Percentiles rank a stretch among this genome's conserved stretches.
Evolutionary conservation across 2,797 vertebrate species (phyloP).

Genomic region (Natrix natrix): DNA sequence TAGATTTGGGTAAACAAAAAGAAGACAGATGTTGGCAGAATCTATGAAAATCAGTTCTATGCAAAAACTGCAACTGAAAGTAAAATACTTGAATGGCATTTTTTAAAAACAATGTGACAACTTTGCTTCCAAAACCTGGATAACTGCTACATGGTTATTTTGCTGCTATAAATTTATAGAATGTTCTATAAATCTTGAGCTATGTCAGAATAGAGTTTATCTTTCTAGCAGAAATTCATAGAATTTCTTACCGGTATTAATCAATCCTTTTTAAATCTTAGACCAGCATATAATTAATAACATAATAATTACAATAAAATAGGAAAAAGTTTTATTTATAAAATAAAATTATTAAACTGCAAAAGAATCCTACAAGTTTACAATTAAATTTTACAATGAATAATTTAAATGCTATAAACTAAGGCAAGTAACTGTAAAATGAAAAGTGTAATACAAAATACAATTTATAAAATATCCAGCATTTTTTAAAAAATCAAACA

Average conservation of each 20-base stretch:
- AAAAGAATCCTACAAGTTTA: neutral
- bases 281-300: neutral
- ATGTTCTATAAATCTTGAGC: neutral
- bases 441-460: neutral
- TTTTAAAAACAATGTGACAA: neutral
- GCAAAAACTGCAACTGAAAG: neutral
- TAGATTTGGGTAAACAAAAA: neutral
- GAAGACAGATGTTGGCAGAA: neutral
- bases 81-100: neutral
- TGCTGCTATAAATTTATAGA: neutral
- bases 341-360: neutral
- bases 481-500: neutral
- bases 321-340: neutral
- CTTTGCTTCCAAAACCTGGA: neutral
- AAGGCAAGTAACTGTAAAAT: neutral
- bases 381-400: neutral
- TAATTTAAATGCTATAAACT: neutral
- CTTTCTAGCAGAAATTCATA: slow-evolving; percentile 19
- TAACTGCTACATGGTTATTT: neutral
- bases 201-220: neutral
- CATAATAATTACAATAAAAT: neutral
- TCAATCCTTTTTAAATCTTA: neutral
- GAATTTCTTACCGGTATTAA: neutral
- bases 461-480: neutral
- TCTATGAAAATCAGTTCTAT: neutral